Conservation (phyloP, 2,113 vertebrate genomes). For the Clarias batrachus region DNA sequence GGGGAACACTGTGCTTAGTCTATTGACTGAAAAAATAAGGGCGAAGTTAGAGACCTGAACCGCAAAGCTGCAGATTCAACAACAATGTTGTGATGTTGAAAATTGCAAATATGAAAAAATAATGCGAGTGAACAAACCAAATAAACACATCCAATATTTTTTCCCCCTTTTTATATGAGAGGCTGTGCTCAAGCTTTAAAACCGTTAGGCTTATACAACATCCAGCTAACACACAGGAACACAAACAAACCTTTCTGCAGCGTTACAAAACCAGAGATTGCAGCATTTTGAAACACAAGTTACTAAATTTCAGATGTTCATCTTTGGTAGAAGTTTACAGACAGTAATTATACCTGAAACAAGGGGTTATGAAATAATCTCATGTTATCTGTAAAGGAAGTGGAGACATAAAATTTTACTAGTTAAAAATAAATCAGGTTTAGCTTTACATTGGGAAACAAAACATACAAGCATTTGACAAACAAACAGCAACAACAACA, state of each 20-base stretch:
- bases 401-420: background rate
- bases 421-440: background rate
- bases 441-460: background rate
- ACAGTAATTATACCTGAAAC: background rate
- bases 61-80: background rate
- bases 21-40: background rate
- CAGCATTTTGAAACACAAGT: background rate
- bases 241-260: background rate
- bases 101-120: background rate
- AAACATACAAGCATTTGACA: background rate
- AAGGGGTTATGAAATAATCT: background rate
- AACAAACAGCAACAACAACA: background rate
- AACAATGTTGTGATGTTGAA: background rate
- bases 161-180: background rate
- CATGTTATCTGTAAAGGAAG: background rate
- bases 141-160: background rate
- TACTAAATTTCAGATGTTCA: background rate
- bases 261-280: constrained; percentile 3
- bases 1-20: background rate
- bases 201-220: background rate
- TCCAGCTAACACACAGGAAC: background rate
- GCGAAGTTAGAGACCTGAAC: background rate
- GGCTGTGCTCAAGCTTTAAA: background rate
- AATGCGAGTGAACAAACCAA: background rate
- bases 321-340: background rate